Base-by-base conservation (phyloP, 2,888 invertebrate genomes). In the Eristalinus aeneus region DNA sequence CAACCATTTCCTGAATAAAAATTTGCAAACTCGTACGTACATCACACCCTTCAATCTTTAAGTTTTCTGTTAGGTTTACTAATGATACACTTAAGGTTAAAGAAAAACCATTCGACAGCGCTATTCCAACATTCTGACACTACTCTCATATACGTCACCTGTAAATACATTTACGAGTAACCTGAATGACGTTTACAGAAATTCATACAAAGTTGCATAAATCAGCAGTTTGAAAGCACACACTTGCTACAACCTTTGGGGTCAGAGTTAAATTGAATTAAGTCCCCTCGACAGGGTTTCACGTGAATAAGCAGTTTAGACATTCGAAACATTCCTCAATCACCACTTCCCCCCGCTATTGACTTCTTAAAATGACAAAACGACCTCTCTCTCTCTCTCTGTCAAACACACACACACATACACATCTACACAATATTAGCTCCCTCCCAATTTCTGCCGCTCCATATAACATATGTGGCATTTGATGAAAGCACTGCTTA, bases 251-350 rank as follows among this genome's bases (percentile, higher is more conserved):
- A 34, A 58, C 69, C 58, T 58, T 69, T 69, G 6, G n/a, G 69
- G 36, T 27, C 23, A 58, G 23, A 39, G 69, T 36, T 69, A 58
- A 58, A 69, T 69, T 69, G 16, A 69, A 58, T 69, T 69, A 36
- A 69, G 34, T 68, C 34, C 22, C 22, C 46, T 16, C n/a, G 46
- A 27, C 46, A 46, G 56, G 32, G 32, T 68, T 65, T 56, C 56
- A 56, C 34, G 22, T 68, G 32, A 20, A 54, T 68, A 53, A 34
- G 46, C 46, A 60, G 31, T 60, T 60, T 60, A 60, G 60, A n/a
- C n/a, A 60, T 31, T 16, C 27, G 16, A 60, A 60, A 46, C 46
- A 46, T 46, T 46, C 16, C 46, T 46, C 46, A 46, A 46, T 46
- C 16, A 5, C 27, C 27, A 8, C 46, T 46, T 46, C 46, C 16